Evolutionary conservation across 2,113 vertebrate species (phyloP), one percentile per base, ranked within the genome.

Genomic region (Fulmarus glacialis): DNA sequence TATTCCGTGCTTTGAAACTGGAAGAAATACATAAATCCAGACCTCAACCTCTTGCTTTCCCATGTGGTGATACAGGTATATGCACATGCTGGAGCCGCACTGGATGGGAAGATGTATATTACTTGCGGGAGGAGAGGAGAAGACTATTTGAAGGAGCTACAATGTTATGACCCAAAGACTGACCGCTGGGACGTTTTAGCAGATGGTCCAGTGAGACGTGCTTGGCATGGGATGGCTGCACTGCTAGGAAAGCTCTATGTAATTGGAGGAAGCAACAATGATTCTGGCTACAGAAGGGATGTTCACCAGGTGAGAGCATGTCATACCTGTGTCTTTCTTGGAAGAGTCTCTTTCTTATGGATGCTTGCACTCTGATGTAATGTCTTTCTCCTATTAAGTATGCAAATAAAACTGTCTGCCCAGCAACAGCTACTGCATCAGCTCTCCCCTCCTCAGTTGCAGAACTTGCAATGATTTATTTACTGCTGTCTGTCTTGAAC

Each of bases 231-330:
- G 52, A 99, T 99, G 99, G 99, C 99, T 1, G 98, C 99, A 0
- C 94, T 99, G 30, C 97, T 98, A 5, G 99, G 98, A 11, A 98
- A 98, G 30, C 91, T 99, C 40, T 99, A 99, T 6, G 98, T 99
- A 47, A 99, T 99, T 1, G 99, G 99, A 9, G 99, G 99, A 36
- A 99, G 99, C 97, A 99, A 99, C 93, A 99, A 99, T 1, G 98
- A 99, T 19, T 98, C 98, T 1, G 98, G 99, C 53, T 99, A 99
- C 96, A 98, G 99, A 34, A 98, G 98, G 32, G 99, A 99, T 7
- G 99, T 99, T 81, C 98, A 99, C 72, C 99, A 99, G 99, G 99
- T 99, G 95, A 98, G 96, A 75, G 14, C 67, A 4, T 1, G n/a
- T 24, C 42, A 70, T 55, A 36, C 58, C 60, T 40, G 6, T 16